phyloP scores from a whole-genome alignment of 2,113 vertebrate species.

The Oriolus oriolus region DNA sequence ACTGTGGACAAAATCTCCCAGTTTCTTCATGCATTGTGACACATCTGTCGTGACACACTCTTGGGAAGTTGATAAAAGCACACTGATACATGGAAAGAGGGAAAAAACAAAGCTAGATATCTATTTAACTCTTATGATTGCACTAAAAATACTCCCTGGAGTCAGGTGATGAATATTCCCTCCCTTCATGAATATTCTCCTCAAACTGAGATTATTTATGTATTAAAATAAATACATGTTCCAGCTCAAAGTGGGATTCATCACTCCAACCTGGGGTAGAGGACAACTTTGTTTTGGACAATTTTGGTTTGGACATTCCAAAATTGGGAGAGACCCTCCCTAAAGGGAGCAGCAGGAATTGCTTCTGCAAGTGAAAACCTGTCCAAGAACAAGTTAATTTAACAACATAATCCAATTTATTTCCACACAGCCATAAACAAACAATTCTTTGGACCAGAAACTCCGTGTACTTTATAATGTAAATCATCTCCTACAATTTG shows the following conservation, averaged over 20 bases:
- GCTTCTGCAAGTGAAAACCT: neutral
- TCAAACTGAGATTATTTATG: neutral
- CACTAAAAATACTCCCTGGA: neutral
- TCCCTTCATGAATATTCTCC: neutral
- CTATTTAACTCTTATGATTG: neutral
- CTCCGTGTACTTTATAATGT: neutral
- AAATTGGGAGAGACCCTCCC: neutral
- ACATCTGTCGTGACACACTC: accelerated
- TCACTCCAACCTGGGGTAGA: accelerated
- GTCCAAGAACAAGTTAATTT: neutral
- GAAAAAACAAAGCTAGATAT: neutral
- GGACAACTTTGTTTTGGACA: no score
- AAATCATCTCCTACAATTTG: neutral
- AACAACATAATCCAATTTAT: neutral
- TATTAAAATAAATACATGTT: neutral
- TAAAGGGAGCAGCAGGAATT: neutral
- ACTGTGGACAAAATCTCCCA: neutral
- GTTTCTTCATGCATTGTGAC: accelerated
- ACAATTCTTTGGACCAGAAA: neutral
- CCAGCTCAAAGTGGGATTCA: neutral
- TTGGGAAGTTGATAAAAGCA: neutral
- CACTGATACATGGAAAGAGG: accelerated
- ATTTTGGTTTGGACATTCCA: neutral
- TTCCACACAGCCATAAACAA: neutral
- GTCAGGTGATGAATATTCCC: neutral